Conservation (phyloP, 2,113 vertebrate genomes). For the Pardalotus punctatus region DNA sequence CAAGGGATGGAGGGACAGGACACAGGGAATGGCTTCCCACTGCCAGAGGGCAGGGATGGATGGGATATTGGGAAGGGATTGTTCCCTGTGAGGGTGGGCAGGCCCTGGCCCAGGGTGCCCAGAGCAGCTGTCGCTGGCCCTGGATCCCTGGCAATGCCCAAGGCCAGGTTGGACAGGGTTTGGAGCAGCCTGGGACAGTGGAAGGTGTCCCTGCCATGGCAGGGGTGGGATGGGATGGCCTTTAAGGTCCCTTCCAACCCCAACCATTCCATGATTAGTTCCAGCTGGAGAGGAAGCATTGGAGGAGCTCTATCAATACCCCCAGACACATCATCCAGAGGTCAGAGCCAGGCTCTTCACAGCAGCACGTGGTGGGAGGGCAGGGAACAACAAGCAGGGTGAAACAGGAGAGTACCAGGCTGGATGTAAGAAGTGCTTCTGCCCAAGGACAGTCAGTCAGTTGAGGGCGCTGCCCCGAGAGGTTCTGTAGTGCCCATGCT, state of each 20-base stretch:
- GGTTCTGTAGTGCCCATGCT: background rate
- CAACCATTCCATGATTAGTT: background rate
- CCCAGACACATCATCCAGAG: background rate
- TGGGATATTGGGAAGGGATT: background rate
- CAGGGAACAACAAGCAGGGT: background rate
- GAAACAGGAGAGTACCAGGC: background rate
- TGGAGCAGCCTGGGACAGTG: rapidly evolving
- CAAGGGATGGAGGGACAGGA: background rate
- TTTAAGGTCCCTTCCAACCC: background rate
- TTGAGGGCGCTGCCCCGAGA: background rate
- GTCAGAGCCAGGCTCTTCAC: background rate
- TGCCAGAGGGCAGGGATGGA: background rate
- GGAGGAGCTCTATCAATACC: background rate
- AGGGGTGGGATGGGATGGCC: rapidly evolving
- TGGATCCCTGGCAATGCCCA: background rate
- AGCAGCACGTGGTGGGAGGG: background rate
- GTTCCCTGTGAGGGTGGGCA: rapidly evolving
- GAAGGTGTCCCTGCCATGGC: background rate
- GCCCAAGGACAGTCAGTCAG: background rate
- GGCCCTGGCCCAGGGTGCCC: background rate
- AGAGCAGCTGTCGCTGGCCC: background rate
- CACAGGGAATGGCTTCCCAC: background rate
- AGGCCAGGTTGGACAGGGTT: rapidly evolving
- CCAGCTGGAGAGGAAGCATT: background rate
- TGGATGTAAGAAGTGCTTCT: background rate